Conservation (phyloP, 2,888 invertebrate genomes). For the Drosophila borealis region DNA sequence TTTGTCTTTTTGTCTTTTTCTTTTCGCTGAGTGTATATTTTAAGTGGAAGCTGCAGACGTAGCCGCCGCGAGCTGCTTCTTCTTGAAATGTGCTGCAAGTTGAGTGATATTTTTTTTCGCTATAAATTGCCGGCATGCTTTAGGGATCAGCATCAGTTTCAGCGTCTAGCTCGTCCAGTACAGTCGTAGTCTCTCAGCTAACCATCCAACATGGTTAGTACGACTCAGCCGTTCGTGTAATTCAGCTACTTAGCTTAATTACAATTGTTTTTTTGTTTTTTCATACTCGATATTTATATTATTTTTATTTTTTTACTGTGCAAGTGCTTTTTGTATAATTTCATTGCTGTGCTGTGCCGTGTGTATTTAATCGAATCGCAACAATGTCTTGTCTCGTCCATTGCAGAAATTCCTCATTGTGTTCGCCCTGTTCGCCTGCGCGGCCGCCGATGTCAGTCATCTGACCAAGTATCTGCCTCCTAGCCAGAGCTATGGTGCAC, state of each 20-base stretch:
- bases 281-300: constrained; percentile 2
- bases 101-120: constrained; percentile 63
- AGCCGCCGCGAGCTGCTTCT: constrained; percentile 11
- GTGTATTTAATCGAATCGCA: constrained; percentile 27
- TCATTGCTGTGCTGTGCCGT: constrained; percentile 18
- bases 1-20: constrained; percentile 21
- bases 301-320: constrained; percentile 26
- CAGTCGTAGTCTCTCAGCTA: constrained; percentile 64
- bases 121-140: constrained; percentile 82
- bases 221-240: constrained; percentile 1
- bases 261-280: neutral
- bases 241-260: neutral
- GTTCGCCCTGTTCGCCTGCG: constrained; percentile 79
- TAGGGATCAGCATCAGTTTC: constrained; percentile 83
- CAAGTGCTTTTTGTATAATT: constrained; percentile 18
- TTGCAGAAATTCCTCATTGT: constrained; percentile 82
- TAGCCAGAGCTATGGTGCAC: constrained; percentile 49
- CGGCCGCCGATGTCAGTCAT: constrained; percentile 83
- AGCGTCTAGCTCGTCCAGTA: constrained; percentile 80
- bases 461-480: constrained; percentile 80
- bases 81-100: constrained; percentile 53
- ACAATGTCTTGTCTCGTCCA: constrained; percentile 28
- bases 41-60: constrained; percentile 55
- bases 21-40: constrained; percentile 40
- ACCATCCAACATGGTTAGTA: constrained; percentile 78